Base-by-base conservation (phyloP, 2,888 invertebrate species). In the Lasius fuliginosus region DNA sequence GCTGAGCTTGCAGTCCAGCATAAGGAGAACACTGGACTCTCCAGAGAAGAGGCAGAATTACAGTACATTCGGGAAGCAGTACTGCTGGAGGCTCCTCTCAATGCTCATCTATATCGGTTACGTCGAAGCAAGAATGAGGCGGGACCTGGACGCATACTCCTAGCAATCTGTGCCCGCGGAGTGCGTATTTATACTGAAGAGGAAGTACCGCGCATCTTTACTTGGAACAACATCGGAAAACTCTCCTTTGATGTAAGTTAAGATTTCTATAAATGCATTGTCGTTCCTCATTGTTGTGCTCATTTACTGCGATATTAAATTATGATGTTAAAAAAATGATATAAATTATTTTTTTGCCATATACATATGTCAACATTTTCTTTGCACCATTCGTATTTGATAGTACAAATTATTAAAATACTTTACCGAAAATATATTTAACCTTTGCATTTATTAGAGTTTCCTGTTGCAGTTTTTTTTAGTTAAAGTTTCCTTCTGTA, bases 181-280 rank as follows among this genome's bases (percentile, higher is more conserved):
- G 97, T 99, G 85, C 98, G 98, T 95, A 97, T 99, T 89, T 97
- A 98, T 90, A 97, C 97, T 42, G 97, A 97, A 94, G 97, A 96
- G 95, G 96, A 96, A 90, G 93, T 91, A 23, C 93, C 94, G 12
- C 90, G 94, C 73, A 90, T 98, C 89, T 99, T 99, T 94, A 97
- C 98, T 83, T 99, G 99, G 99, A 98, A 98, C 92, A 98, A 98
- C 91, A 99, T 99, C 88, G 98, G 98, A 88, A 99, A 99, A 95
- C 96, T 99, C 27, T 98, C 98, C 95, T 99, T 99, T 95, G 99
- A 99, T 95, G 96, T 96, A 93, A 95, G 90, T 62, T 42, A 15
- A 75, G 12, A 75, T 64, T 88, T 46, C 11, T 23, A 4, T 2
- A 49, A 40, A 5, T 23, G 46, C 27, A 33, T 58, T 6, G 1